Evolutionary conservation across 2,797 vertebrate species (phyloP).

Genomic region (Gorsachius magnificus): DNA sequence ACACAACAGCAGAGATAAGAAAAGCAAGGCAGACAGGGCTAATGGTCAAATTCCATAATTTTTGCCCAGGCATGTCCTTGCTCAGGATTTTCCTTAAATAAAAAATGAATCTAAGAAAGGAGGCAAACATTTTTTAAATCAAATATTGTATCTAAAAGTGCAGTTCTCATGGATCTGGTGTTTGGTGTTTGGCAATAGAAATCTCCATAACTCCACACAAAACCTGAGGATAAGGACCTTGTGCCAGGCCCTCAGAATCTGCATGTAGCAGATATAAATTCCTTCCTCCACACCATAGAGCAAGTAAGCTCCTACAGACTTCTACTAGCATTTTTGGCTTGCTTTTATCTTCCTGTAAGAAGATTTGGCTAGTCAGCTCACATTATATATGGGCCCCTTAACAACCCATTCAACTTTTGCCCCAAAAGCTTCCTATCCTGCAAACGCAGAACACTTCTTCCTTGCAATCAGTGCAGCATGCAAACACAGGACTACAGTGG

Average conservation of each 20-base stretch:
- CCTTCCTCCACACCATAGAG: not conserved
- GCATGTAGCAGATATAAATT: not conserved
- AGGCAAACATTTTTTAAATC: not conserved
- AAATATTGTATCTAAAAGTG: not conserved
- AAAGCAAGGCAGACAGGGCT: not conserved
- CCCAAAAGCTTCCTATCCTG: not conserved
- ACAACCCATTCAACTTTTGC: not conserved
- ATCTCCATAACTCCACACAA: not conserved
- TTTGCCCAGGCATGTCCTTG: not conserved
- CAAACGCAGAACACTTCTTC: not conserved
- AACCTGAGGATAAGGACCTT: not conserved
- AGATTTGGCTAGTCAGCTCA: not conserved
- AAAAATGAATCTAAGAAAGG: not conserved
- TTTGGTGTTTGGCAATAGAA: not conserved
- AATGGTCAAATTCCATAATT: not conserved
- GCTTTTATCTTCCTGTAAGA: not conserved
- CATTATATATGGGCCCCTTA: not conserved
- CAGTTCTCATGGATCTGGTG: not conserved
- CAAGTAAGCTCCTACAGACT: not conserved
- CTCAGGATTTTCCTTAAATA: not conserved
- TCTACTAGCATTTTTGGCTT: not conserved
- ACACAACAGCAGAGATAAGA: not conserved
- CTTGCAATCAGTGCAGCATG: not conserved
- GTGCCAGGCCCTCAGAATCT: not conserved
- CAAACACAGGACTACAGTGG: not conserved